Conservation (phyloP, 2,888 invertebrate genomes). For the Galeopsomyia nigrocyanea region DNA sequence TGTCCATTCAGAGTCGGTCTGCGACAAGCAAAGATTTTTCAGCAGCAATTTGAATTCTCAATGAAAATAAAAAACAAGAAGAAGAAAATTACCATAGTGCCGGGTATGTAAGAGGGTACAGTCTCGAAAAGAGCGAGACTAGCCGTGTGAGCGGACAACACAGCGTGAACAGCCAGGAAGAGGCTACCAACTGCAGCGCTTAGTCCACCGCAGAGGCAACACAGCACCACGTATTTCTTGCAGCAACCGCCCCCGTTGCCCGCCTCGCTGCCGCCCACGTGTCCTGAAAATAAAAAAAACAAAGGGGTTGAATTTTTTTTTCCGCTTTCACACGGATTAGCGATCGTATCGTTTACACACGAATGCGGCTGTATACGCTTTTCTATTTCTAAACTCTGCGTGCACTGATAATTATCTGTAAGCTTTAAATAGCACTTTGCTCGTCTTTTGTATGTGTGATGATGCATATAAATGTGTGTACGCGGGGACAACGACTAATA, state of each 20-base stretch:
- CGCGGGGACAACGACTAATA: too few relatives aligned
- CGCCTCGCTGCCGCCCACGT: slow-evolving; percentile 43
- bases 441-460: too few relatives aligned
- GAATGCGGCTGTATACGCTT: neutral
- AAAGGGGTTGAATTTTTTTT: neutral
- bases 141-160: slow-evolving; percentile 82
- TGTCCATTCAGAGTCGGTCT: too few relatives aligned
- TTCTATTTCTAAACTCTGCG: neutral
- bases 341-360: neutral
- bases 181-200: slow-evolving; percentile 83
- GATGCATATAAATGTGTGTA: too few relatives aligned
- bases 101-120: slow-evolving; percentile 94
- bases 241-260: slow-evolving; percentile 61
- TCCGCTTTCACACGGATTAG: neutral
- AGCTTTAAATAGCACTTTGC: neutral
- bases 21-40: too few relatives aligned
- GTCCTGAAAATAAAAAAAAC: slow-evolving; percentile 53
- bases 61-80: neutral
- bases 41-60: neutral
- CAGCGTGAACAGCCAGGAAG: slow-evolving; percentile 84
- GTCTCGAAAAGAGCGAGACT: slow-evolving; percentile 82
- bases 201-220: slow-evolving; percentile 84
- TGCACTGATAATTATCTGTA: neutral
- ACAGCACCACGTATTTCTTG: slow-evolving; percentile 85
- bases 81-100: slow-evolving; percentile 81